Evolutionary conservation across 2,797 vertebrate species (phyloP), one percentile per base, ranked within the genome.

Genomic region (Myotis findleyi): DNA sequence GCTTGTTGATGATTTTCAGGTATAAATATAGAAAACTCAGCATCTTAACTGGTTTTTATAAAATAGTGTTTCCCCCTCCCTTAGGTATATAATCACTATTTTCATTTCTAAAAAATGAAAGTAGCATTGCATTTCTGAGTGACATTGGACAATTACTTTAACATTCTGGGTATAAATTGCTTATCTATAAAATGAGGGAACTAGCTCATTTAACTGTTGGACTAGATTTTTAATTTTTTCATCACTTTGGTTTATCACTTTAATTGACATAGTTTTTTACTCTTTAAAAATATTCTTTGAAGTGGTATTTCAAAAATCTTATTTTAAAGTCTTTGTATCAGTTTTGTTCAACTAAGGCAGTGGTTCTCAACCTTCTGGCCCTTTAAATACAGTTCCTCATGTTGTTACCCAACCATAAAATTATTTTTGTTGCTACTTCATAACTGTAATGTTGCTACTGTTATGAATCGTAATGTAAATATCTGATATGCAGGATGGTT

Each of bases 1-100:
- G 98, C 99, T 99, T 91, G 98, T 98, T 51, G 99, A 99, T 97
- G 99, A 99, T 97, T 99, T 99, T 98, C 99, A 99, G 99, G 99
- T 99, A 98, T 97, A 97, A 88, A 77, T 79, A 88, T 41, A 84
- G 76, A 94, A 92, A 92, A 84, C 72, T 95, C 10, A 87, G 17
- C 53, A 81, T 95, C 30, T 92, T 93, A 83, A 90, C 7, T 87
- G 44, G 87, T 89, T 93, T 84, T 84, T 93, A 91, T 81, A 79
- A 87, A 96, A 94, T 36, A 77, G 88, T 64, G 73, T 94, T 36
- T 30, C 0, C 17, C n/a, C 51, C 21, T 71, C 9, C 3, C 44
- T 33, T 82, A 64, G 49, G 7, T 4, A 1, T 23, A 8, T 85
- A 72, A 92, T 83, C 20, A 81, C 18, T 55, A 9, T 89, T 93